Base-by-base conservation (phyloP, 1,140 invertebrate genomes). In the Oscheius sp. region DNA sequence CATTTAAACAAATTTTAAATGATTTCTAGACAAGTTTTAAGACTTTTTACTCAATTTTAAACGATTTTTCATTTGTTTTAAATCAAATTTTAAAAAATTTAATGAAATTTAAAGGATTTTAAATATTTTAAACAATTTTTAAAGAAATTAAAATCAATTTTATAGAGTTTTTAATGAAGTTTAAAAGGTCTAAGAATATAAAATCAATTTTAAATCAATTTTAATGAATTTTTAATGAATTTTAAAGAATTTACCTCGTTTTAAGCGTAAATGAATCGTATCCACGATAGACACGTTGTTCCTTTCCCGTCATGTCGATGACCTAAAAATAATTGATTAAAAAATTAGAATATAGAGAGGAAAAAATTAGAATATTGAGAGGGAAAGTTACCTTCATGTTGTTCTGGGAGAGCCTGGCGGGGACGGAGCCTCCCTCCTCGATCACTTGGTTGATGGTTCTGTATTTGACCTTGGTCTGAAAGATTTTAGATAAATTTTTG, bases 251-350 rank as follows among this genome's bases (percentile, higher is more conserved):
- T 3, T 45, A 71, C 58, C 62, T 59, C 26, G 78, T 72, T 42
- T 79, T 78, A 26, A 71, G 63, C 18, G 77, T 61, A 61, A 80
- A 80, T 4, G 81, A 75, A 59, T 82, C 68, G 69, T 80, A 82
- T 59, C 79, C 87, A 84, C 92, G 93, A 0, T 99, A 88, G 35
- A 98, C 91, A 78, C 93, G 89, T 81, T 93, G 91, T 85, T 97
- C 93, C 0, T 92, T 92, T 2, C 95, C 95, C 38, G 95, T 97
- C 93, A 98, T 94, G 84, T 99, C 96, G 74, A 99, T 98, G 3
- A 99, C 94, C 83, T 97, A n/a, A n/a, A n/a, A n/a, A n/a, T n/a
- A n/a, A n/a, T n/a, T n/a, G n/a, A 95, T n/a, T 95, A 93, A 69
- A 1, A 28, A 29, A 46, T 55, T 29, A 20, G 23, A 4, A 55